Conservation (phyloP, 2,888 invertebrate species). For the Drosophila multiciliata region DNA sequence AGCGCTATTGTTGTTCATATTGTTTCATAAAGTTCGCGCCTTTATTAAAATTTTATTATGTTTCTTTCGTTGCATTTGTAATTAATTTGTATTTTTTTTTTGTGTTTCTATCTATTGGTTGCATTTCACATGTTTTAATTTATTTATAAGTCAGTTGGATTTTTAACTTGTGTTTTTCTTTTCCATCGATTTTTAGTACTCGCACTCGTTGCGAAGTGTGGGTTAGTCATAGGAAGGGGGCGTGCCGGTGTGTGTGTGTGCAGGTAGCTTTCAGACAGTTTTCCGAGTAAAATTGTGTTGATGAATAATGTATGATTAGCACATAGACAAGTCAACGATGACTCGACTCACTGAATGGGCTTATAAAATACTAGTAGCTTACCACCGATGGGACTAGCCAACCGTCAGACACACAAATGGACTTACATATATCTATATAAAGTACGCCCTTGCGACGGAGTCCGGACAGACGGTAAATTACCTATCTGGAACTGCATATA, state of each 20-base stretch:
- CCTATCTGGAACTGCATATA: slow-evolving; percentile 44
- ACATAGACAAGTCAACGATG: slow-evolving; percentile 79
- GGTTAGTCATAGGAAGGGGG: background rate
- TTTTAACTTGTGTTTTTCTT: slow-evolving; percentile 71
- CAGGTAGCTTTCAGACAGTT: slow-evolving; percentile 66
- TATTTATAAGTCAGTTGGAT: slow-evolving; percentile 71
- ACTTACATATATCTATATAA: slow-evolving; percentile 4
- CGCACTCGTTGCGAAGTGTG: slow-evolving; percentile 49
- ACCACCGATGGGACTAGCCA: slow-evolving; percentile 29
- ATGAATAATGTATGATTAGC: slow-evolving; percentile 80
- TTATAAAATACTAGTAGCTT: slow-evolving; percentile 6
- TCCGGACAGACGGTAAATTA: slow-evolving; percentile 49
- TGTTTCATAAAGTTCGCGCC: slow-evolving; percentile 78
- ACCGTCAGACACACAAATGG: slow-evolving; percentile 13
- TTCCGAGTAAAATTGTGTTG: slow-evolving; percentile 78
- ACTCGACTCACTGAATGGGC: slow-evolving; percentile 55
- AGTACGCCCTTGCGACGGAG: slow-evolving; percentile 28
- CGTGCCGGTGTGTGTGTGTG: slow-evolving; percentile 1
- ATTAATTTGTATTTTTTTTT: background rate
- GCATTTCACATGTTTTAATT: slow-evolving; percentile 40
- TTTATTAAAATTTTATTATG: slow-evolving; percentile 75
- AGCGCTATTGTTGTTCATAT: slow-evolving; percentile 28
- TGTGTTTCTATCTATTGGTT: slow-evolving; percentile 16
- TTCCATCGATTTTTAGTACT: slow-evolving; percentile 70
- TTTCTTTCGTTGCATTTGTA: slow-evolving; percentile 3